Conservation (phyloP, 2,888 invertebrate genomes). For the Pinctada fucata region DNA sequence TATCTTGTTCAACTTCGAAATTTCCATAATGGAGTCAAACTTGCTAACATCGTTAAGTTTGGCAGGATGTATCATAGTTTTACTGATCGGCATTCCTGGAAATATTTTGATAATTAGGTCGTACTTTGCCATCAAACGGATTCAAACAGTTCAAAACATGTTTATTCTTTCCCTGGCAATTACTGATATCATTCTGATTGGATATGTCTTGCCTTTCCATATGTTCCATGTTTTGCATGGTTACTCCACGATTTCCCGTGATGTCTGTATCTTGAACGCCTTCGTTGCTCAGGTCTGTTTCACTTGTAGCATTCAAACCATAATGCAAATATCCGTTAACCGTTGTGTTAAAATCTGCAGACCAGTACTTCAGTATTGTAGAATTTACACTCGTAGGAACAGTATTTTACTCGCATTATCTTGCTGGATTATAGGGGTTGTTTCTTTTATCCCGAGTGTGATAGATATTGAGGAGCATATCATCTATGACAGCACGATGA, state of each 20-base stretch:
- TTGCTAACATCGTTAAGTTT: too few relatives aligned
- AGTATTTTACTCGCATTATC: not conserved
- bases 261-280: slow-evolving; percentile 15
- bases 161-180: slow-evolving; percentile 18
- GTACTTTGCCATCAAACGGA: slow-evolving; percentile 5
- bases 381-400: not conserved
- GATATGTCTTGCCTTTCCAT: slow-evolving; percentile 9
- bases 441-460: slow-evolving; percentile 15
- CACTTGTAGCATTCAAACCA: slow-evolving; percentile 20
- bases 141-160: slow-evolving; percentile 14
- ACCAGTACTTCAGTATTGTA: not conserved
- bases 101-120: slow-evolving; percentile 25
- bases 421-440: not conserved
- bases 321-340: slow-evolving; percentile 24
- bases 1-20: too few relatives aligned
- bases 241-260: not conserved
- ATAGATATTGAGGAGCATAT: slow-evolving; percentile 1
- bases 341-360: slow-evolving; percentile 29
- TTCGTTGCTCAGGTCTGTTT: slow-evolving; percentile 24
- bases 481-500: slow-evolving; percentile 20
- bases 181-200: slow-evolving; percentile 12
- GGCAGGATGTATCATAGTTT: not conserved
- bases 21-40: too few relatives aligned
- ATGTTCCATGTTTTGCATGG: not conserved
- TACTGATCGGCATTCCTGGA: slow-evolving; percentile 7